These are phyloP conservation scores for Merluccius polli DNA, from an alignment of 2,797 vertebrate species.

Conservation along the genomic window DNA sequence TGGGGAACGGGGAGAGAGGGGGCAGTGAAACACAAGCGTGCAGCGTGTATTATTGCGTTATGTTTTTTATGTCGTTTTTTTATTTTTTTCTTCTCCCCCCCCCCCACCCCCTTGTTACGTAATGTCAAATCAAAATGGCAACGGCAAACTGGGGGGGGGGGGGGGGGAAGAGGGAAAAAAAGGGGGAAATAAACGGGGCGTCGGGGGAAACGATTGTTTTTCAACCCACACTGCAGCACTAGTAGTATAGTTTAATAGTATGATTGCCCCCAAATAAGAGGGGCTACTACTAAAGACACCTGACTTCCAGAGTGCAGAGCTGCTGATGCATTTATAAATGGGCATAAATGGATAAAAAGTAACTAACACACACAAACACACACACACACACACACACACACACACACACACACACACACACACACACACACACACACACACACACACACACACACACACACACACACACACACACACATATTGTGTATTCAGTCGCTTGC, in stretches of 20 bases:
- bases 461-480: neutral
- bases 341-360: neutral
- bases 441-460: neutral
- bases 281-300: too few species aligned
- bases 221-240: neutral
- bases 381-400: neutral
- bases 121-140: neutral
- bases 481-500: neutral
- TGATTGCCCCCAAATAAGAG: too few species aligned
- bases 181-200: neutral
- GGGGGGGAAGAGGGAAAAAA: too few species aligned
- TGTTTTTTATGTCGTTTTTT: too few species aligned
- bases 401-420: neutral
- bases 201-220: neutral
- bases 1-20: too few species aligned
- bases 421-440: neutral
- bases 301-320: too few species aligned
- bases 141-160: neutral
- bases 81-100: too few species aligned
- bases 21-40: too few species aligned
- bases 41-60: too few species aligned
- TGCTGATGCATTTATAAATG: neutral
- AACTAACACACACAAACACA: neutral
- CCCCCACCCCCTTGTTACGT: too few species aligned
- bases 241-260: too few species aligned